Percentiles rank a stretch among this genome's conserved stretches.
These are phyloP conservation scores for Halcyon senegalensis DNA, from an alignment of 2,113 vertebrate genomes.

Conservation along the genomic window DNA sequence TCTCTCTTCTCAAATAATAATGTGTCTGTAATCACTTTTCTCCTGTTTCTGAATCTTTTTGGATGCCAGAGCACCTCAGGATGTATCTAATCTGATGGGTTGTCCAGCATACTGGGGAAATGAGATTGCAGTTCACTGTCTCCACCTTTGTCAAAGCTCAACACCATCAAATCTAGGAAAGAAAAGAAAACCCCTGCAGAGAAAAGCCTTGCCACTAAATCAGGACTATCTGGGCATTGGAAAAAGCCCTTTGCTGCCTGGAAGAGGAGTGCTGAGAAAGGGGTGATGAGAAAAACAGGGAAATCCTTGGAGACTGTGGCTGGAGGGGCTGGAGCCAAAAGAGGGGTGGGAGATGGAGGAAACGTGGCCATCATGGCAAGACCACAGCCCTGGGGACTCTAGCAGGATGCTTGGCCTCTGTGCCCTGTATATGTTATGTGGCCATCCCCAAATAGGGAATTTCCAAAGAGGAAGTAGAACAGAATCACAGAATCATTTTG, in stretches of 20 bases:
- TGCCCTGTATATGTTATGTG: rapidly evolving
- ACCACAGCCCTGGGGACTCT: rapidly evolving
- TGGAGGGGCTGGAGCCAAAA: rapidly evolving
- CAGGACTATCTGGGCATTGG: not conserved
- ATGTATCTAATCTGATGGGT: not conserved
- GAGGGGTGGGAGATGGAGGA: not conserved
- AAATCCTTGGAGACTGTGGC: rapidly evolving
- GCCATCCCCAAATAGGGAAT: rapidly evolving
- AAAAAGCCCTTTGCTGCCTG: not conserved
- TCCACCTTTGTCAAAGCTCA: not conserved
- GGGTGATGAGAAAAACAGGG: constrained; percentile 46
- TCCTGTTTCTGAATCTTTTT: constrained; percentile 3
- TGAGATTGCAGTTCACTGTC: not conserved
- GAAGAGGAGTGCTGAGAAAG: not conserved
- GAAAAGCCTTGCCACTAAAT: not conserved
- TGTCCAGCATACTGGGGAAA: not conserved
- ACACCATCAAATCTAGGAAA: not conserved
- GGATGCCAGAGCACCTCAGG: not conserved
- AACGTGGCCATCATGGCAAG: rapidly evolving
- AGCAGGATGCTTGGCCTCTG: not conserved
- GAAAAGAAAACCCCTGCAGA: not conserved
- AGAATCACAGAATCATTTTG: too few species aligned
- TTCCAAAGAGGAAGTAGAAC: not conserved
- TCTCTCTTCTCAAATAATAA: constrained; percentile 31
- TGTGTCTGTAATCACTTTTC: constrained; percentile 6